Evolutionary conservation across 2,797 vertebrate genomes (phyloP), one percentile per base, ranked within the genome.

Genomic region (Melanotaenia pygmaea): DNA sequence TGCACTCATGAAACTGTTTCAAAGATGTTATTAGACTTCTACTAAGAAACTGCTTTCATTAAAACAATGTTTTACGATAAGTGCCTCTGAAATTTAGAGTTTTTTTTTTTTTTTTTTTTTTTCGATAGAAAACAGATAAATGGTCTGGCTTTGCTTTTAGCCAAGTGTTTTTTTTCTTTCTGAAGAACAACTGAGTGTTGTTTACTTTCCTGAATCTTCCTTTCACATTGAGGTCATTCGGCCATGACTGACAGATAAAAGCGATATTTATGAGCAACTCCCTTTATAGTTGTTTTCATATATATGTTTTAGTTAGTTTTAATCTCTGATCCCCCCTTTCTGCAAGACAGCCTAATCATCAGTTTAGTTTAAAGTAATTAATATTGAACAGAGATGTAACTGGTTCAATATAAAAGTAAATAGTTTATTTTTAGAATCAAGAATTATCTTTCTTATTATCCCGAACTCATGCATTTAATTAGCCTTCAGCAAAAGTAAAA

Each of bases 251-350:
- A 32, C 45, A 57, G 40, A 58, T 43, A 38, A 9, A 4, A 54
- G 16, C 28, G 10, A 20, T 57, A 45, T 0, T 20, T 1, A 1
- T 26, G 35, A 59, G 20, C 5, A 18, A 16, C 37, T 35, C 70
- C 13, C 37, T 60, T n/a, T 47, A 38, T 45, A 60, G 20, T 45
- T 75, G 45, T 54, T 43, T 57, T 40, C 63, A 60, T 3, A 64
- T 64, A 64, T 73, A 43, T 67, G 69, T 59, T 57, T 66, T 20
- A 51, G 47, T 58, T 3, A 56, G 34, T 28, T 51, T 22, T 56
- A 34, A 64, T 22, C 28, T 20, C 10, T 51, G 47, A 51, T 3
- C 3, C n/a, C n/a, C 1, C 1, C n/a, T 22, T 22, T 8, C 47
- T 51, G 9, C n/a, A 22, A 3, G n/a, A 51, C n/a, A 10, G 10